A percentile compares a stretch with the other conserved stretches of the same genome.
Conservation (phyloP, 2,888 invertebrate genomes). For the Chydorus sphaericus region DNA sequence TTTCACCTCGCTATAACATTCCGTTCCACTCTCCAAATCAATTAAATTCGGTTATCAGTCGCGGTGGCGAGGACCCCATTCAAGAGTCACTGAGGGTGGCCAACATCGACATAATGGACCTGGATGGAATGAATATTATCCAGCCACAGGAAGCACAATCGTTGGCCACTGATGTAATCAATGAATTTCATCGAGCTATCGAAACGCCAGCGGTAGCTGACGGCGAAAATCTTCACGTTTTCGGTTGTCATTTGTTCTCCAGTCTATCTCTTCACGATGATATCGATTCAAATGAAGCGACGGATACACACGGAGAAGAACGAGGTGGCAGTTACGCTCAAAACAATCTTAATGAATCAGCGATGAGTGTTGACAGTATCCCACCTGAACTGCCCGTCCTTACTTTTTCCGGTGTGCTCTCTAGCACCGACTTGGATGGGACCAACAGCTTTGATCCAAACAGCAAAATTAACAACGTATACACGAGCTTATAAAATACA, state of each 20-base stretch:
- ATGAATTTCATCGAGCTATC: conserved; percentile 9
- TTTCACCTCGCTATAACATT: conserved; percentile 7
- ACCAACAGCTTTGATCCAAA: neutral
- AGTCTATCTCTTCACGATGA: conserved; percentile 9
- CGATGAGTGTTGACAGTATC: neutral
- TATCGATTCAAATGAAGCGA: neutral
- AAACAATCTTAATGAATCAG: neutral
- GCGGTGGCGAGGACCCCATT: neutral
- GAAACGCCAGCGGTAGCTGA: conserved; percentile 9
- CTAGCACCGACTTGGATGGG: conserved; percentile 10
- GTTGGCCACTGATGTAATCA: conserved; percentile 1
- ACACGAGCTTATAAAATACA: no score
- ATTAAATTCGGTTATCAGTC: no score
- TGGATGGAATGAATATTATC: conserved; percentile 25
- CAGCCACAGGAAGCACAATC: conserved; percentile 3
- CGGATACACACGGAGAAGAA: no score
- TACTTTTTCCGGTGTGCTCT: conserved; percentile 10
- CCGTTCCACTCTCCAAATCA: neutral
- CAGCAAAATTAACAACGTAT: no score
- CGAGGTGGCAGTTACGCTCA: no score
- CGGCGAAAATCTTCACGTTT: neutral
- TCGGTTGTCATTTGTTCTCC: conserved; percentile 10
- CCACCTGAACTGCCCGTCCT: conserved; percentile 8
- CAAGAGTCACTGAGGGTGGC: conserved; percentile 1
- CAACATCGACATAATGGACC: conserved; percentile 26